These are phyloP conservation scores for Anthopleura sola DNA, from an alignment of 64 coral and sea anemone species.

Conservation along the genomic window DNA sequence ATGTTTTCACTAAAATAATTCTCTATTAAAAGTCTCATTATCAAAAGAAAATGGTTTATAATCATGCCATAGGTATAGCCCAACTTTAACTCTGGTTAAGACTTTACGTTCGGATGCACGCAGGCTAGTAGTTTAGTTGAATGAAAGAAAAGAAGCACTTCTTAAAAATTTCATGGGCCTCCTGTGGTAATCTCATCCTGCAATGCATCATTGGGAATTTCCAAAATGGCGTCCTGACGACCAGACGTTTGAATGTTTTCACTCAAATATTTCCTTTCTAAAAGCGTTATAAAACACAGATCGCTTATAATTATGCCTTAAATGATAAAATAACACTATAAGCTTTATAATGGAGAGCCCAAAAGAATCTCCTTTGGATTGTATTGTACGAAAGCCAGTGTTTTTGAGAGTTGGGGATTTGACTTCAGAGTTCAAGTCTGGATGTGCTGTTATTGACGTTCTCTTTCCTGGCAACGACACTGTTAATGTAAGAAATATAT, in stretches of 20 bases:
- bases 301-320: background rate
- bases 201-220: background rate
- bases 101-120: too few species aligned
- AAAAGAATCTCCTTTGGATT: constrained; percentile 38
- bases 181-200: background rate
- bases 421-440: constrained; percentile 56
- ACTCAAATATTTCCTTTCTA: background rate
- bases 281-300: background rate
- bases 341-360: background rate
- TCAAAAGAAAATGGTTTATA: too few species aligned
- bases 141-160: too few species aligned
- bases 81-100: too few species aligned
- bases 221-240: constrained; percentile 19
- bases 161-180: background rate
- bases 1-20: too few species aligned
- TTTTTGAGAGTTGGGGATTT: constrained; percentile 58
- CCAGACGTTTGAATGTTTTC: background rate
- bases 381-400: constrained; percentile 67
- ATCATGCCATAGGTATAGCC: too few species aligned
- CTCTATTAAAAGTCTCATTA: too few species aligned
- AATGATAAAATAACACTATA: background rate
- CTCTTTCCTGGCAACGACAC: constrained; percentile 58
- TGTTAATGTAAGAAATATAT: constrained; percentile 42
- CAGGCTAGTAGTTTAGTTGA: too few species aligned
- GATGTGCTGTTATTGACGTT: constrained; percentile 64